A percentile compares a stretch with the other conserved stretches of the same genome.
phyloP scores from a whole-genome alignment of 2,113 vertebrate genomes.

The Tichodroma muraria region DNA sequence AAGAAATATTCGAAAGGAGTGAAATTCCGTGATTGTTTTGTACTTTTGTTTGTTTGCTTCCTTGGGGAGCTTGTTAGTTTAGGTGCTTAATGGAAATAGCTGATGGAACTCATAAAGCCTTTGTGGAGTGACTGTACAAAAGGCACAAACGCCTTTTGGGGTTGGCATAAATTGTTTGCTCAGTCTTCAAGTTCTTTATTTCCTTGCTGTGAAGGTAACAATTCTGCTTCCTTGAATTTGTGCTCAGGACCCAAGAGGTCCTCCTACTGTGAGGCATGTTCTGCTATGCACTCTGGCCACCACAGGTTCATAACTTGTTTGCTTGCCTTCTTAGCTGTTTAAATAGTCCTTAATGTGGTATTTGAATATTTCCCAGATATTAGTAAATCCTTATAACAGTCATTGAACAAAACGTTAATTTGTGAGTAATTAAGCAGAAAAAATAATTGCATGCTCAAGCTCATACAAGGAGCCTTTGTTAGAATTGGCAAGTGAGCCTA shows the following conservation, averaged over 20 bases:
- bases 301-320: neutral
- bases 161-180: neutral
- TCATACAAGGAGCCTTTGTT: neutral
- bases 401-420: neutral
- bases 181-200: neutral
- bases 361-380: neutral
- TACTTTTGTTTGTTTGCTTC: neutral
- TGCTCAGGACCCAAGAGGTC: neutral
- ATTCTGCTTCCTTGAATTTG: neutral
- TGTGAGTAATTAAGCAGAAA: neutral
- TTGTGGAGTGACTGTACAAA: neutral
- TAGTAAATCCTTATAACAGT: neutral
- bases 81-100: neutral
- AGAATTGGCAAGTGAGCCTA: neutral
- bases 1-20: neutral
- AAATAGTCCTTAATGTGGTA: neutral
- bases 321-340: neutral
- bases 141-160: neutral
- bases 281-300: neutral
- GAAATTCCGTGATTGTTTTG: neutral
- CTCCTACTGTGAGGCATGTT: neutral
- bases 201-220: neutral
- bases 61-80: neutral
- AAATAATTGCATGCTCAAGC: neutral
- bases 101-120: neutral